These are phyloP conservation scores for Muscicapa adusta DNA, from an alignment of 2,113 vertebrate species.

Conservation along the genomic window DNA sequence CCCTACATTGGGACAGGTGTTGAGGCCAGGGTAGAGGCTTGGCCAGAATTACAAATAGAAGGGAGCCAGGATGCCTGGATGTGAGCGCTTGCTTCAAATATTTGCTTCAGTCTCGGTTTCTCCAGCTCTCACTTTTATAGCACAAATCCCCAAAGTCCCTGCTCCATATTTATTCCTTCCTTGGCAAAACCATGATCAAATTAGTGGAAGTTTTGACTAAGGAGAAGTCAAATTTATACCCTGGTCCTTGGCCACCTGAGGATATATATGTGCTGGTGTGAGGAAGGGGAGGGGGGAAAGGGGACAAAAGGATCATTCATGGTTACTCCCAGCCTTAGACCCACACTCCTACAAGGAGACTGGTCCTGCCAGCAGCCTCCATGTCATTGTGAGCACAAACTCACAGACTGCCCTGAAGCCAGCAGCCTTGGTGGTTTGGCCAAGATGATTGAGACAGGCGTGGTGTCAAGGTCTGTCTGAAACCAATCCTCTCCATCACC, in stretches of 20 bases:
- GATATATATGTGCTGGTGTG: neutral
- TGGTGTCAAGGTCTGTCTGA: neutral
- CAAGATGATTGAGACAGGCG: neutral
- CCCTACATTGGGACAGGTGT: neutral
- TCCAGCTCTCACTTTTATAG: constrained; percentile 18
- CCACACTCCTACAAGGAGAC: neutral
- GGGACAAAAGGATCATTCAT: constrained; percentile 44
- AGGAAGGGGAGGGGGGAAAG: neutral
- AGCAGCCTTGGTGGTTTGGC: neutral
- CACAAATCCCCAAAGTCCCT: constrained; percentile 9
- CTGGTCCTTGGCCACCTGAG: constrained; percentile 9
- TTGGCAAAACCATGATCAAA: constrained; percentile 45
- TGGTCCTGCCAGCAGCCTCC: neutral
- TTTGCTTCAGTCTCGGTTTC: neutral
- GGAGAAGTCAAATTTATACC: constrained; percentile 37
- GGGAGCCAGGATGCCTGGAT: neutral
- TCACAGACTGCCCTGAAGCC: neutral
- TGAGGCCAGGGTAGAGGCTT: neutral
- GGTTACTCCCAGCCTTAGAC: neutral
- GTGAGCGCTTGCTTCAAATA: neutral
- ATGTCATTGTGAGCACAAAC: neutral
- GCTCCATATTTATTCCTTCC: constrained; percentile 42
- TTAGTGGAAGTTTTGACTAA: constrained; percentile 48
- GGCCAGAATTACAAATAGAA: neutral
- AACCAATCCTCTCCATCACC: neutral